phyloP scores from a whole-genome alignment of 2,113 vertebrate genomes.

The Gambusia holbrooki region DNA sequence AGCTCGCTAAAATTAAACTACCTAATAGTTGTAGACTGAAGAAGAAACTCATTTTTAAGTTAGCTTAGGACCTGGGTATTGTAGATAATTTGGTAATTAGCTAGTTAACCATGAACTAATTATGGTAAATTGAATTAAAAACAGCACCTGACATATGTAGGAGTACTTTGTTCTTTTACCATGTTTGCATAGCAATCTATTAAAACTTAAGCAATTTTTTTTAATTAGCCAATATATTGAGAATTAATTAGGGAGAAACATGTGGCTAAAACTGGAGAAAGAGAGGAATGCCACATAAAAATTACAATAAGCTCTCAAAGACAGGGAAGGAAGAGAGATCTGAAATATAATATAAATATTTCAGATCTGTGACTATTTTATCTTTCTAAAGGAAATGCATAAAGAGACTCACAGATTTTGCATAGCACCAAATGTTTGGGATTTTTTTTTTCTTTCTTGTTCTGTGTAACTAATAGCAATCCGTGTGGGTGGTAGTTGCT shows the following conservation, averaged over 20 bases:
- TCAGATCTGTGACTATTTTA: too few species aligned
- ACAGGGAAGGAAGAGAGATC: not conserved
- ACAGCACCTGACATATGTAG: too few species aligned
- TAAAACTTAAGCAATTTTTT: too few species aligned
- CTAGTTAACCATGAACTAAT: too few species aligned
- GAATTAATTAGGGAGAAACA: not conserved
- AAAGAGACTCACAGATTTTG: not conserved
- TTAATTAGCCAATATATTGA: not conserved
- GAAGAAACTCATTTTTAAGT: not conserved
- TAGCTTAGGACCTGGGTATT: not conserved
- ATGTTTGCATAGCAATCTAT: not conserved
- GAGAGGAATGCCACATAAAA: not conserved
- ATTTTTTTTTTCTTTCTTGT: slow-evolving; percentile 31
- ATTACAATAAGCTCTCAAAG: too few species aligned
- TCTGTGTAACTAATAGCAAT: slow-evolving; percentile 8
- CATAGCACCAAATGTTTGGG: slow-evolving; percentile 13
- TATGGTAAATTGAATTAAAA: too few species aligned
- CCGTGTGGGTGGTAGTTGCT: slow-evolving; percentile 32
- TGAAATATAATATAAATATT: not conserved
- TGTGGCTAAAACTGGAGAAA: not conserved
- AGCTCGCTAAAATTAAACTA: too few species aligned
- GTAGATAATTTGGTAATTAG: not conserved
- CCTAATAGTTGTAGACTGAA: too few species aligned
- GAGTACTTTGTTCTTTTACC: too few species aligned
- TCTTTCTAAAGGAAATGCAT: not conserved